Conservation (phyloP, 2,888 invertebrate species). For the Drosophila quasianomalipes region DNA sequence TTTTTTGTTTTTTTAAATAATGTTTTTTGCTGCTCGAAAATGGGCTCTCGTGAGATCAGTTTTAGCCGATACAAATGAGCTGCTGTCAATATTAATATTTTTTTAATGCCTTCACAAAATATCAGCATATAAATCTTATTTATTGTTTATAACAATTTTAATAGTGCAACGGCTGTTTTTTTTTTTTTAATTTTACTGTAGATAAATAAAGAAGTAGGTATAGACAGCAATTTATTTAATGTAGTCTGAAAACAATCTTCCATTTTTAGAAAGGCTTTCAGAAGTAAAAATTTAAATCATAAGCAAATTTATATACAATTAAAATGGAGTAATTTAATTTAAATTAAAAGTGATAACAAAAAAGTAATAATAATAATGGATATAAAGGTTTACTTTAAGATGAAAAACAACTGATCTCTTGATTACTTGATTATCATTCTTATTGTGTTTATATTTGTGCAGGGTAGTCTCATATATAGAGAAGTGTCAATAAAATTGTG, state of each 20-base stretch:
- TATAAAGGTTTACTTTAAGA: background rate
- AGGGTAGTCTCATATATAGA: background rate
- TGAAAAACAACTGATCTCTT: background rate
- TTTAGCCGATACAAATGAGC: background rate
- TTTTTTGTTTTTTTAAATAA: background rate
- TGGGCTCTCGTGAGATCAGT: background rate
- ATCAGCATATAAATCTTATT: background rate
- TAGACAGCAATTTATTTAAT: background rate
- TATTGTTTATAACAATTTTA: background rate
- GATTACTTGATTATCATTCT: background rate
- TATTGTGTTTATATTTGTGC: background rate
- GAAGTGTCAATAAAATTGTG: background rate
- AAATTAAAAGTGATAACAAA: background rate
- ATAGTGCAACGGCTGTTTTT: background rate
- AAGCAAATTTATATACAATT: background rate
- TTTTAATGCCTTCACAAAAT: background rate
- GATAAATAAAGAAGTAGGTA: background rate
- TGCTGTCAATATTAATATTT: background rate
- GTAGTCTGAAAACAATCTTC: background rate
- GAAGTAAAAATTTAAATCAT: background rate
- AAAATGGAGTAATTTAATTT: background rate
- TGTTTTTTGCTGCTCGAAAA: slow-evolving; percentile 1
- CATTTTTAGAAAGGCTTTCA: background rate
- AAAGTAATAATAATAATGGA: background rate
- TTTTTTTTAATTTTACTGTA: background rate